A percentile compares a stretch with the other conserved stretches of the same genome.
These are phyloP conservation scores for Tapera naevia DNA, from an alignment of 2,797 vertebrate species.

Conservation along the genomic window DNA sequence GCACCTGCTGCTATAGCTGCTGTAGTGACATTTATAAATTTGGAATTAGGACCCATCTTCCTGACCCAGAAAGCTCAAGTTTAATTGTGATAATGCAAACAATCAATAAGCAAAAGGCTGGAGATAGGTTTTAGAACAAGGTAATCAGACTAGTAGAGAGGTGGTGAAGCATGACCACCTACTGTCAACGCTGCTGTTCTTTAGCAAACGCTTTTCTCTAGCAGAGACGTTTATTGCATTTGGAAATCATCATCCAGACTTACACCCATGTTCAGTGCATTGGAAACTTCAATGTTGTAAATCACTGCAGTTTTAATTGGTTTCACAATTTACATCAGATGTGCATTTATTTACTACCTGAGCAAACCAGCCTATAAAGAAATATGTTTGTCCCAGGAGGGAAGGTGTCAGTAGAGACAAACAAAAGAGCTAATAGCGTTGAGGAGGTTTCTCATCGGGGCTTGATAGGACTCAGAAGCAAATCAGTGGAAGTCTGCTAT, in stretches of 20 bases:
- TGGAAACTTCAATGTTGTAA: neutral
- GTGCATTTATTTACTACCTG: neutral
- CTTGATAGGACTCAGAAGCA: neutral
- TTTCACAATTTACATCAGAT: neutral
- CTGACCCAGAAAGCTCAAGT: neutral
- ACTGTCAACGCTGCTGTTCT: neutral
- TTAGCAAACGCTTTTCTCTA: neutral
- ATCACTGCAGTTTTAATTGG: neutral
- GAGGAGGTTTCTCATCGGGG: neutral
- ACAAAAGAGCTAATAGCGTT: neutral
- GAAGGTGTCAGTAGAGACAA: neutral
- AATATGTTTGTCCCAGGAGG: neutral
- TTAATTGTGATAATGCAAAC: neutral
- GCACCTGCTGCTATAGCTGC: neutral
- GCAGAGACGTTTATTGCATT: neutral
- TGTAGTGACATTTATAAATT: neutral
- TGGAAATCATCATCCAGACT: neutral
- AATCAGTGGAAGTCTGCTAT: neutral
- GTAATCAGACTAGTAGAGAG: neutral
- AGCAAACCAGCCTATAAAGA: neutral
- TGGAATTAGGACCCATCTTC: neutral
- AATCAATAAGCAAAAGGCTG: neutral
- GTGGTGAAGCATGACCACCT: neutral
- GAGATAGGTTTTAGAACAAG: neutral
- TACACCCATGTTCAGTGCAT: neutral